Base-by-base conservation (phyloP, 2,888 invertebrate genomes). In the Drosophila neutralis region DNA sequence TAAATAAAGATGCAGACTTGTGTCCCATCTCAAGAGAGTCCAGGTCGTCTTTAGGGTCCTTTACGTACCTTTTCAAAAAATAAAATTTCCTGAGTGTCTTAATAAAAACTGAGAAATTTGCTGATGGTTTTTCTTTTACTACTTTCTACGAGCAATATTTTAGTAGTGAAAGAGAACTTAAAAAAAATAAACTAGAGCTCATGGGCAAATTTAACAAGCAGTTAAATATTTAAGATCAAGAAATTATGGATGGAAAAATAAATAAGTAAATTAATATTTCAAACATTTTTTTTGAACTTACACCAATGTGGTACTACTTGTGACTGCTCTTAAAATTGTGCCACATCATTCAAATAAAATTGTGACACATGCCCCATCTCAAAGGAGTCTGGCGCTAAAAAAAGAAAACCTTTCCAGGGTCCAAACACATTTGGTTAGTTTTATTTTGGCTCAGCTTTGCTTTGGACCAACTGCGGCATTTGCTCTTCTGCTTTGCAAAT, bases 401-500 rank as follows among this genome's bases (percentile, higher is more conserved):
- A n/a, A n/a, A 24, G 31, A 24, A 21, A 11, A 21, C n/a, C n/a
- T 27, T 63, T 29, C 38, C 42, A 49, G 52, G 49, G 66, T 40
- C 51, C 57, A 51, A 58, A 61, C 61, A 61, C 63, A 69, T 54
- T 62, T 59, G 54, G 60, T 36, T 70, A 51, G 57, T 68, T 64
- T 69, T 51, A 45, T 29, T 51, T 51, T 31, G 15, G 40, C 6
- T 33, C 40, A 40, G 29, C 40, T 42, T 56, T 70, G 54, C 29
- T 52, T 57, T 52, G 21, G 27, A 57, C 54, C 58, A 71, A 51
- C 51, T 59, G 76, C 68, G 65, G 68, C 65, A 69, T 69, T 69
- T 70, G 67, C 61, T 62, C 49, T 65, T 64, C 58, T 68, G 69
- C 72, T 81, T 69, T 70, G 67, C 65, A 74, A 82, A 86, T 86